Evolutionary conservation across 2,797 vertebrate species (phyloP), one percentile per base, ranked within the genome.

Genomic region (Pitangus sulphuratus): DNA sequence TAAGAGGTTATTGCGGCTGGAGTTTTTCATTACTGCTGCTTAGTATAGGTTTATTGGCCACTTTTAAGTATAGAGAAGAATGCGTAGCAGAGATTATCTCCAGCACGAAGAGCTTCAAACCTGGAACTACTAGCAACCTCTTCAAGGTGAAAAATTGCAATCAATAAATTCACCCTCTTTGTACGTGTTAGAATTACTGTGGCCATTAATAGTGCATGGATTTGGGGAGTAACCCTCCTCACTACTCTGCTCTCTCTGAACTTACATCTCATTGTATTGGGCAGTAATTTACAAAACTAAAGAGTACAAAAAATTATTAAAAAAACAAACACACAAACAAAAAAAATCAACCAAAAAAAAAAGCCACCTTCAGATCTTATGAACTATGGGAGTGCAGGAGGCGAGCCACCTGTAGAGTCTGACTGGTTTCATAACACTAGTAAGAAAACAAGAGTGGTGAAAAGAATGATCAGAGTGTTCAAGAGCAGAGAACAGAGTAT

Each of bases 91-190:
- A 91, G 44, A 85, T 79, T 62, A 74, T 47, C 60, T 95, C 42
- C 25, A 88, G 26, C 53, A 74, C 0, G 0, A 50, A 84, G 37
- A 53, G 48, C 17, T 90, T 89, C 37, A 4, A 89, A 75, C 62
- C 19, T 84, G 47, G 19, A 94, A 95, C 31, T 70, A 57, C 51
- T 71, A 95, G 18, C 45, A 93, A 62, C 76, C 39, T 93, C 50
- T 80, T 88, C 83, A 93, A 47, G 37, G 30, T 71, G 48, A 89
- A 84, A 85, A 95, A 95, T 88, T 86, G 21, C 8, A 80, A 84
- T 82, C 42, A 94, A 79, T 94, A 90, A 94, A 92, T 86, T 93
- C 33, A 84, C 40, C 12, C 10, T 86, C 88, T 95, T 93, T 44
- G 1, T 87, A 78, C 40, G 51, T 56, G 50, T 68, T 93, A 91